Conservation (phyloP, 2,888 invertebrate genomes). For the Nudaria mundana region DNA sequence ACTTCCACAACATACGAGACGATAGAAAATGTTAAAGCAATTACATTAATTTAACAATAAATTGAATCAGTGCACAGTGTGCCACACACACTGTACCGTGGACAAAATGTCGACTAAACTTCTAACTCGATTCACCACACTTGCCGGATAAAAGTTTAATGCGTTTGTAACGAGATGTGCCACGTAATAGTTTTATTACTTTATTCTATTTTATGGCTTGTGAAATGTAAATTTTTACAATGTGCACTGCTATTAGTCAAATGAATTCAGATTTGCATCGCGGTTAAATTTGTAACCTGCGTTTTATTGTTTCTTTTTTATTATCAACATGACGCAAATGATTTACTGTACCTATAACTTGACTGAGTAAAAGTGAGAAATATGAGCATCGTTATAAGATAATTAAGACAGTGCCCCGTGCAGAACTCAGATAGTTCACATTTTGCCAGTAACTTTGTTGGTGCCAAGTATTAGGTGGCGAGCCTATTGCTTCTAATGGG, state of each 20-base stretch:
- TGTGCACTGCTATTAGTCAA: constrained; percentile 35
- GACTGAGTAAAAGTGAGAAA: too few species aligned
- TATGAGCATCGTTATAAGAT: too few species aligned
- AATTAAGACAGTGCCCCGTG: too few species aligned
- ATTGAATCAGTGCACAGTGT: constrained; percentile 45
- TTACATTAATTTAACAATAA: constrained; percentile 44
- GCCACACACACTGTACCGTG: constrained; percentile 24
- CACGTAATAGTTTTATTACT: constrained; percentile 44
- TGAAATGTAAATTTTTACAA: constrained; percentile 35
- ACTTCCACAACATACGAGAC: constrained; percentile 20
- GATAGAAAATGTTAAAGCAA: constrained; percentile 39
- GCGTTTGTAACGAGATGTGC: constrained; percentile 35
- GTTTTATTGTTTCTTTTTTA: constrained; percentile 11
- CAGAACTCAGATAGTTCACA: too few species aligned
- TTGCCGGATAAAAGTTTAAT: constrained; percentile 48
- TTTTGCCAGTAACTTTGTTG: too few species aligned
- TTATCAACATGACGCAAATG: too few species aligned
- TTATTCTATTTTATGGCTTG: constrained; percentile 44
- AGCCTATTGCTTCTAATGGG: too few species aligned
- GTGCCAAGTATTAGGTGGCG: too few species aligned
- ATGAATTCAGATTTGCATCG: constrained; percentile 33
- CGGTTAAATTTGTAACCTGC: constrained; percentile 12
- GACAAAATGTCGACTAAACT: constrained; percentile 45
- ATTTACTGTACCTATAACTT: too few species aligned
- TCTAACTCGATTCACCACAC: constrained; percentile 49